Evolutionary conservation across 2,797 vertebrate species (phyloP).

Genomic region (Todus mexicanus): DNA sequence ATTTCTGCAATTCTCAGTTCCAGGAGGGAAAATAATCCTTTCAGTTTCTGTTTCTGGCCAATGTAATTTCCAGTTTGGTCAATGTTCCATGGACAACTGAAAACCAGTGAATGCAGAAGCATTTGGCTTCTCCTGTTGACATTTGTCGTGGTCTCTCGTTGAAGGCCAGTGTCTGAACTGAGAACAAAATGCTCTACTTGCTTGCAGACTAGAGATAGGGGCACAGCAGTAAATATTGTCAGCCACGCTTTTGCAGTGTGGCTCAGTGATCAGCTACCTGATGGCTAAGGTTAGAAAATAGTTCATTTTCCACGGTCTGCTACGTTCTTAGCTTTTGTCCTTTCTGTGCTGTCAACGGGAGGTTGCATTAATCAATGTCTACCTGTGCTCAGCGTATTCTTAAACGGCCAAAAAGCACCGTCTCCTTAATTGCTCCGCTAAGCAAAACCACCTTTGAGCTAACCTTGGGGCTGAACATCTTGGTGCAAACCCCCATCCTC

Average conservation of each 20-base stretch:
- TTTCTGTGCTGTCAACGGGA: neutral
- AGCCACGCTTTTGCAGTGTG: neutral
- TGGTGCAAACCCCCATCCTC: neutral
- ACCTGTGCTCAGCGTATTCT: neutral
- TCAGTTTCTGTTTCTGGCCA: neutral
- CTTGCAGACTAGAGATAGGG: neutral
- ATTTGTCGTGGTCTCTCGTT: neutral
- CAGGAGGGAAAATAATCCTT: constrained; percentile 8
- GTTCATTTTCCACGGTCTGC: neutral
- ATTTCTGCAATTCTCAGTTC: constrained; percentile 7
- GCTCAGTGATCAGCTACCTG: neutral
- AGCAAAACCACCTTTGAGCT: neutral
- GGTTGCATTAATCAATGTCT: neutral
- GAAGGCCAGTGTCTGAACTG: neutral
- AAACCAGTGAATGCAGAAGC: neutral
- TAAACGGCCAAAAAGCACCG: neutral
- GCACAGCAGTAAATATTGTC: neutral
- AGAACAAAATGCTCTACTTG: neutral
- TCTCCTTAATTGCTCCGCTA: neutral
- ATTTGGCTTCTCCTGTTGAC: neutral
- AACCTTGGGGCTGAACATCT: neutral
- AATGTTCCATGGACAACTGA: neutral
- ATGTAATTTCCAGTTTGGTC: neutral
- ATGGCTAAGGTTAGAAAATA: neutral
- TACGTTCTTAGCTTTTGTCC: neutral